Conservation (phyloP, 2,888 invertebrate genomes). For the Aphodius granarius region DNA sequence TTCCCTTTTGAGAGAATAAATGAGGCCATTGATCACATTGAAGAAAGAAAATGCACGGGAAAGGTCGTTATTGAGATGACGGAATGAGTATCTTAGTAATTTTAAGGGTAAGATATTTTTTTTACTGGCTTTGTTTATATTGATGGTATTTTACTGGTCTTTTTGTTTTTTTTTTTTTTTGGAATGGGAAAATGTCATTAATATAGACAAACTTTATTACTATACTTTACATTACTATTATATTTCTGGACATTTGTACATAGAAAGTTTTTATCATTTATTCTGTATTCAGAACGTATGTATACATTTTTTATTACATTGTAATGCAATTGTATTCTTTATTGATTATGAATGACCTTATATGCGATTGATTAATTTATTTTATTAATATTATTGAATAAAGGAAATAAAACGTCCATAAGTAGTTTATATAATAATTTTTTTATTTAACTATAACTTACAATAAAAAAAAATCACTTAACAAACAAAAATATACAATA, state of each 20-base stretch:
- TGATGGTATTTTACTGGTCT: neutral
- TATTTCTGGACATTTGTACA: neutral
- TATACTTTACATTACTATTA: neutral
- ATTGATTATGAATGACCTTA: neutral
- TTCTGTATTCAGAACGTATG: neutral
- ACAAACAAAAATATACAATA: neutral
- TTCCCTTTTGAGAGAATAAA: conserved; percentile 62
- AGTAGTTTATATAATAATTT: no score
- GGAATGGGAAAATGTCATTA: neutral
- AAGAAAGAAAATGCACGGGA: conserved; percentile 61
- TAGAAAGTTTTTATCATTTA: neutral
- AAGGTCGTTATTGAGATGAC: conserved; percentile 59
- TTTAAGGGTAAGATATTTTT: neutral
- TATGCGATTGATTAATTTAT: neutral
- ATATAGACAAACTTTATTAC: neutral
- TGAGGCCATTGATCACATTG: conserved; percentile 61
- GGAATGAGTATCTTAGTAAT: conserved; percentile 32
- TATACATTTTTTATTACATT: neutral
- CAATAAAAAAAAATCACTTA: neutral
- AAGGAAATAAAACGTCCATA: neutral
- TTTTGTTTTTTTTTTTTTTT: neutral
- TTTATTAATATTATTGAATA: neutral
- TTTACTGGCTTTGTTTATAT: neutral
- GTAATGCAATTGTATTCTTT: neutral
- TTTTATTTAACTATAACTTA: neutral